phyloP scores from a whole-genome alignment of 2,113 vertebrate genomes.

The Microcebus tavaratra region DNA sequence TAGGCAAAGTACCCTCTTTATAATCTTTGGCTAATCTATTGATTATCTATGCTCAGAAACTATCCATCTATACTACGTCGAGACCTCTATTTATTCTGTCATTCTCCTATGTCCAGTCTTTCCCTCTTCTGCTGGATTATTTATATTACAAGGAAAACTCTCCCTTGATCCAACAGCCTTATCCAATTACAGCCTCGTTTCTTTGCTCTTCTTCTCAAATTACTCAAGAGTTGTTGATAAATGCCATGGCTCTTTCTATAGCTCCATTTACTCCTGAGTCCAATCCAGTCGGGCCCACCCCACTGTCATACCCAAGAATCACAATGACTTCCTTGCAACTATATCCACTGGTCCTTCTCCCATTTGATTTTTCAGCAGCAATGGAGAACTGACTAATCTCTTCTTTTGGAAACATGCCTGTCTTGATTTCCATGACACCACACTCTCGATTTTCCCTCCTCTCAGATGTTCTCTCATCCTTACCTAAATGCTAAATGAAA shows the following conservation, averaged over 20 bases:
- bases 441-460: background rate
- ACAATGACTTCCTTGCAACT: background rate
- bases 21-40: background rate
- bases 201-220: background rate
- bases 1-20: background rate
- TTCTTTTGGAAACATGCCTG: background rate
- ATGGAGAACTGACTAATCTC: background rate
- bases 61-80: background rate
- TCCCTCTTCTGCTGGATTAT: background rate
- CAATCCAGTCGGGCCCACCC: background rate
- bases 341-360: background rate
- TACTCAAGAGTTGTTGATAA: too few species aligned
- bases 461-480: background rate
- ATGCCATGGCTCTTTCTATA: too few species aligned
- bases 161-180: background rate
- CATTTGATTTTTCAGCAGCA: background rate
- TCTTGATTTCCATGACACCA: background rate
- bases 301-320: background rate
- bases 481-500: background rate
- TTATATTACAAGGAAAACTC: background rate
- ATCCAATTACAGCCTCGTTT: background rate
- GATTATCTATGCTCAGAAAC: background rate
- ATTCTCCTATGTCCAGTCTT: background rate
- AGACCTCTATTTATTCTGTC: background rate
- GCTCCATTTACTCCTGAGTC: too few species aligned